Evolutionary conservation across 2,888 invertebrate species (phyloP).

Genomic region (Papilio demoleus): DNA sequence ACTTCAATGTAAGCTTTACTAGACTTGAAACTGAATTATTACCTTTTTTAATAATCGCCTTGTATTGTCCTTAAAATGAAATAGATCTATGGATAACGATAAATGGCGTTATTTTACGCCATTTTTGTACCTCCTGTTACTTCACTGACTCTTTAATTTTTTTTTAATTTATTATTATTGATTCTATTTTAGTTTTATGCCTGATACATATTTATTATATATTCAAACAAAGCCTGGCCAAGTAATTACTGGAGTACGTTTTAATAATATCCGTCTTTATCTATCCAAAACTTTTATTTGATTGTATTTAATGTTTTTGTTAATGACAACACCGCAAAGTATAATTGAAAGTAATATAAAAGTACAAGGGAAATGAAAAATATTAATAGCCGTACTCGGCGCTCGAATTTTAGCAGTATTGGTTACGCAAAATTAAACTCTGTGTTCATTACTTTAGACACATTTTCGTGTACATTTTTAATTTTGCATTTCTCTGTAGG

Average conservation of each 20-base stretch:
- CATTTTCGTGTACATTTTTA: slow-evolving; percentile 25
- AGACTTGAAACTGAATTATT: slow-evolving; percentile 14
- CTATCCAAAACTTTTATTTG: neutral
- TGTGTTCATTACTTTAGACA: slow-evolving; percentile 12
- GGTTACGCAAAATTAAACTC: slow-evolving; percentile 13
- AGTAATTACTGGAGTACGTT: neutral
- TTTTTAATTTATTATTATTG: too few relatives aligned
- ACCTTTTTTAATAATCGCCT: neutral
- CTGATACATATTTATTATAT: too few relatives aligned
- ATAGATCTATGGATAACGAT: neutral
- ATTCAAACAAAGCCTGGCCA: too few relatives aligned
- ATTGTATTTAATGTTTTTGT: slow-evolving; percentile 18
- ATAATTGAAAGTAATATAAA: slow-evolving; percentile 28
- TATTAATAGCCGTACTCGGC: slow-evolving; percentile 31
- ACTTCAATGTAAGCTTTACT: slow-evolving; percentile 31
- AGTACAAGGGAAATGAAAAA: slow-evolving; percentile 35
- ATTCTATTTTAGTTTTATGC: too few relatives aligned
- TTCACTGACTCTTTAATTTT: too few relatives aligned
- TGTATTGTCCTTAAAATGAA: neutral
- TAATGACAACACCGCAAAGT: slow-evolving; percentile 16
- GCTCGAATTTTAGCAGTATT: slow-evolving; percentile 17
- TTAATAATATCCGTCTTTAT: too few relatives aligned
- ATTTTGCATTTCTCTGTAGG: slow-evolving; percentile 11
- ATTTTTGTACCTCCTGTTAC: too few relatives aligned
- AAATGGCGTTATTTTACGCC: neutral